These are phyloP conservation scores for Miniopterus natalensis DNA, from an alignment of 2,113 vertebrate genomes.

Conservation along the genomic window DNA sequence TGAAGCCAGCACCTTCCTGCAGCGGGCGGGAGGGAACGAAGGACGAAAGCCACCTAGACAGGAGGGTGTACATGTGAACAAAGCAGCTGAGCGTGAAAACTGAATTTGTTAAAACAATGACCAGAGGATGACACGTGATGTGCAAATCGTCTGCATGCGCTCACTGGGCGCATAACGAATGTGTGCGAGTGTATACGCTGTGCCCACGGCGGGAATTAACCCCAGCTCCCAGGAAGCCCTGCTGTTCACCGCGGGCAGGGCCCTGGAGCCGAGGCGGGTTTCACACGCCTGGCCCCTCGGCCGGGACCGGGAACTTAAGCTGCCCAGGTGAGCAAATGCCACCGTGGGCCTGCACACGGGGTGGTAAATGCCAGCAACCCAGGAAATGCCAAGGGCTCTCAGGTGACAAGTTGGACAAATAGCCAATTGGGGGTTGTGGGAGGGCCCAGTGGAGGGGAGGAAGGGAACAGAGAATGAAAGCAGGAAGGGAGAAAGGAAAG, in stretches of 20 bases:
- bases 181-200: background rate
- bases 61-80: background rate
- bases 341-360: constrained; percentile 81
- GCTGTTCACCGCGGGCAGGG: no score
- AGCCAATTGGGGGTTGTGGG: constrained; percentile 76
- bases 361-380: constrained; percentile 87
- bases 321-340: constrained; percentile 90
- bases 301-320: constrained; percentile 83
- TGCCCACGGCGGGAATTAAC: no score
- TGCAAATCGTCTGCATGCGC: constrained; percentile 62
- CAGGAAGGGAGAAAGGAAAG: background rate
- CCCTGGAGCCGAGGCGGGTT: no score
- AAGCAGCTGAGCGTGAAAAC: constrained; percentile 69
- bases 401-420: constrained; percentile 88
- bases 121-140: constrained; percentile 69
- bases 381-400: constrained; percentile 86
- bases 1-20: background rate
- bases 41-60: background rate
- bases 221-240: no score
- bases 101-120: constrained; percentile 74
- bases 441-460: constrained; percentile 49
- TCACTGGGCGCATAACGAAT: constrained; percentile 70
- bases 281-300: background rate
- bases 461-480: background rate
- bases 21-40: background rate